Evolutionary conservation across 2,888 invertebrate species (phyloP).

Genomic region (Pterostichus madidus): DNA sequence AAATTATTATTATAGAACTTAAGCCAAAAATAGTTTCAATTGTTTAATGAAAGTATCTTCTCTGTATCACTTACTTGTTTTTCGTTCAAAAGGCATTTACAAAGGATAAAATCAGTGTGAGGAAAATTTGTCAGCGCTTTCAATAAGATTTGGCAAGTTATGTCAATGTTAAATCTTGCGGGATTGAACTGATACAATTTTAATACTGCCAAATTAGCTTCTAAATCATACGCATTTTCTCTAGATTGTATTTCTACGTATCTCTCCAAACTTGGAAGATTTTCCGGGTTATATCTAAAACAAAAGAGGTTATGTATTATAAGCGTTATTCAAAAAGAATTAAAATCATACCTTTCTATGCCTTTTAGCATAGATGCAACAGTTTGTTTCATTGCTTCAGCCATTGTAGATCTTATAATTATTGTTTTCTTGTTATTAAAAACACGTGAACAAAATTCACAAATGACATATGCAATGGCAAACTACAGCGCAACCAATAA

Average conservation of each 20-base stretch:
- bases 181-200: conserved; percentile 99
- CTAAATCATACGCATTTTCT: conserved; percentile 97
- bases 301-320: conserved; percentile 12
- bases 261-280: conserved; percentile 91
- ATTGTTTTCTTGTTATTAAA: conserved; percentile 4
- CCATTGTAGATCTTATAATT: conserved; percentile 77
- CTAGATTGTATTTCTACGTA: conserved; percentile 96
- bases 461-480: conserved; percentile 12
- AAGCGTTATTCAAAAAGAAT: not conserved
- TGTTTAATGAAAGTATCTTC: conserved; percentile 44
- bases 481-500: too few relatives aligned
- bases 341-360: conserved; percentile 88
- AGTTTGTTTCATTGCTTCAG: conserved; percentile 91
- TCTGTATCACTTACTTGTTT: conserved; percentile 76
- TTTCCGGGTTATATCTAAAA: conserved; percentile 96
- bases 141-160: conserved; percentile 93
- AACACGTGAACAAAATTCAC: conserved; percentile 18
- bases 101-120: conserved; percentile 97
- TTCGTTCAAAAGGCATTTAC: conserved; percentile 96
- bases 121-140: conserved; percentile 98
- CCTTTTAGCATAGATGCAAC: conserved; percentile 93
- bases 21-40: too few relatives aligned
- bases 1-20: too few relatives aligned
- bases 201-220: conserved; percentile 97
- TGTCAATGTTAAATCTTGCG: conserved; percentile 88